Evolutionary conservation across 2,797 vertebrate genomes (phyloP), one percentile per base, ranked within the genome.

Genomic region (Discoglossus pictus): DNA sequence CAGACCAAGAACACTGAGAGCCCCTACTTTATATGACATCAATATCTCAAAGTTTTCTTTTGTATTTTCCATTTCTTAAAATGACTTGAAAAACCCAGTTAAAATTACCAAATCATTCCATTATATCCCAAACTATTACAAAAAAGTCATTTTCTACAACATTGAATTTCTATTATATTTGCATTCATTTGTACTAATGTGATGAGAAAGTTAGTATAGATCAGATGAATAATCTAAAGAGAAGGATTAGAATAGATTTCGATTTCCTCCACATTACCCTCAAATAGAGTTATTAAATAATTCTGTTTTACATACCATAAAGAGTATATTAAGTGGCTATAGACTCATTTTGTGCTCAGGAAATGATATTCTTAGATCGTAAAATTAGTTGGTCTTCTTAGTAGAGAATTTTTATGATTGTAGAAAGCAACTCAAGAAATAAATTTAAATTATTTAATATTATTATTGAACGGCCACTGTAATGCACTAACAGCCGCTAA

Each of bases 141-240:
- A 54, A n/a, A n/a, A 68, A 68, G 47, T 68, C 56, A 68, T 68
- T 68, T 68, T 68, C 65, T 68, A 68, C 47, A 61, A 68, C 65
- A 68, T 53, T 68, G 59, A 18, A 50, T 70, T 63, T 56, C 59
- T 62, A 56, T 63, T 62, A 70, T 62, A 70, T 62, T 62, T 70
- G 59, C 67, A 70, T 63, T 70, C 51, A 62, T 62, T 56, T 62
- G 44, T 62, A 48, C 44, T 70, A 63, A 70, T 70, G 51, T 31
- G 40, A 43, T 59, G 44, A n/a, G 27, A 53, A 60, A 53, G 56
- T 69, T 55, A 48, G 43, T 62, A 42, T 40, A 70, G 60, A 70
- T 62, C 56, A 62, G 59, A 70, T 70, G 51, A 70, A 61, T 70
- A 62, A 70, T 70, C 67, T 62, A 56, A 42, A 48, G 50, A 62